Percentiles rank a stretch among this genome's conserved stretches.
Conservation (phyloP, 2,113 vertebrate species). For the Melierax canorus region DNA sequence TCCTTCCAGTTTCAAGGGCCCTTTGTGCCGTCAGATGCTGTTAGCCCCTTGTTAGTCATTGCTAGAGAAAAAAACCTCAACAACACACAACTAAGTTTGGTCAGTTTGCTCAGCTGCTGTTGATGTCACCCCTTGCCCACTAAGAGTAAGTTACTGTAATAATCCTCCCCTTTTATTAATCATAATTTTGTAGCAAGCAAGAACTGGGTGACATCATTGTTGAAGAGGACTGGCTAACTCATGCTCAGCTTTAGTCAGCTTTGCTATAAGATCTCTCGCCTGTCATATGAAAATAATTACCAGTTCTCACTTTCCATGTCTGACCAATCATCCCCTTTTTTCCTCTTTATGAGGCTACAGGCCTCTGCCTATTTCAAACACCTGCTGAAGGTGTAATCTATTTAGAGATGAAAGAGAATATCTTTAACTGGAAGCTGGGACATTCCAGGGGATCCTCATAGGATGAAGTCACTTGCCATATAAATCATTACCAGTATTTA, state of each 20-base stretch:
- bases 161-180: slow-evolving; percentile 77
- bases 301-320: slow-evolving; percentile 63
- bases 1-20: slow-evolving; percentile 57
- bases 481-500: background rate
- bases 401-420: slow-evolving; percentile 14
- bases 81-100: slow-evolving; percentile 63
- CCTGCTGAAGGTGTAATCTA: slow-evolving; percentile 43
- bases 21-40: slow-evolving; percentile 68
- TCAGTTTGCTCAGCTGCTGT: slow-evolving; percentile 81
- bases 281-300: slow-evolving; percentile 74
- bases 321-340: slow-evolving; percentile 45
- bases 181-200: slow-evolving; percentile 74
- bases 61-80: slow-evolving; percentile 6
- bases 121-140: slow-evolving; percentile 74
- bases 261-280: slow-evolving; percentile 65
- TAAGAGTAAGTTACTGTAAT: slow-evolving; percentile 78
- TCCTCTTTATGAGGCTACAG: background rate
- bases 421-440: slow-evolving; percentile 1
- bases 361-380: slow-evolving; percentile 32
- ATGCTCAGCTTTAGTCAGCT: slow-evolving; percentile 72
- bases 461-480: background rate
- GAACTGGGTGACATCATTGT: slow-evolving; percentile 72
- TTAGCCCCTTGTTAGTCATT: slow-evolving; percentile 74
- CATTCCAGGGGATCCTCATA: background rate
- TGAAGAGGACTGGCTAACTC: slow-evolving; percentile 68